These are phyloP conservation scores for Neoniphon sammara DNA, from an alignment of 2,797 vertebrate species.

Conservation along the genomic window DNA sequence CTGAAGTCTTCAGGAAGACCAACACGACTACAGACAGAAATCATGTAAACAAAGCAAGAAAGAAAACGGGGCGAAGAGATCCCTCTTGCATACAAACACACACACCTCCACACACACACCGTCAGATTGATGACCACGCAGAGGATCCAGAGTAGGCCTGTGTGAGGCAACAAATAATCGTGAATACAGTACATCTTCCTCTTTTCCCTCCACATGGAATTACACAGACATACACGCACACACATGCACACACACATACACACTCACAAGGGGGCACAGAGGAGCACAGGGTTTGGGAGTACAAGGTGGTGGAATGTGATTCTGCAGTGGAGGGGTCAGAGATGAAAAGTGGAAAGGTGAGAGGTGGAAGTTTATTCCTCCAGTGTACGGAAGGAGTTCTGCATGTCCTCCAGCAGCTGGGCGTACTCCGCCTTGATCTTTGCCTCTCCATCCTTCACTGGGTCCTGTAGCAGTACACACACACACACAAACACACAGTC, in stretches of 20 bases:
- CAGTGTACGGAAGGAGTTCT: slow-evolving; percentile 92
- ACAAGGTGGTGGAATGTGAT: slow-evolving; percentile 80
- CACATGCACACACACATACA: slow-evolving; percentile 42
- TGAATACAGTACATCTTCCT: slow-evolving; percentile 81
- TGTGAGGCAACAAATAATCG: slow-evolving; percentile 65
- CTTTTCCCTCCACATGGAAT: slow-evolving; percentile 73
- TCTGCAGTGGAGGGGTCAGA: slow-evolving; percentile 65
- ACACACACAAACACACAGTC: slow-evolving; percentile 80
- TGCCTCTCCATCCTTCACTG: slow-evolving; percentile 93
- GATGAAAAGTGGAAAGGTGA: slow-evolving; percentile 42
- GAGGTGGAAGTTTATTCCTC: slow-evolving; percentile 65
- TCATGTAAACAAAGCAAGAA: slow-evolving; percentile 75
- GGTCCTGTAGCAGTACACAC: slow-evolving; percentile 83
- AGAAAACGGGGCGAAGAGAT: slow-evolving; percentile 50
- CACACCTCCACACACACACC: slow-evolving; percentile 38
- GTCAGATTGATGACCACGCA: slow-evolving; percentile 56
- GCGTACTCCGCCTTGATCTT: slow-evolving; percentile 95
- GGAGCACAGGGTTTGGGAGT: slow-evolving; percentile 49
- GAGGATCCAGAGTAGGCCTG: slow-evolving; percentile 72
- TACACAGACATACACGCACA: slow-evolving; percentile 39
- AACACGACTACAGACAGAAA: slow-evolving; percentile 66
- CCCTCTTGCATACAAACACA: slow-evolving; percentile 49
- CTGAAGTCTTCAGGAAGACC: slow-evolving; percentile 63
- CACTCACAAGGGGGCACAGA: slow-evolving; percentile 63
- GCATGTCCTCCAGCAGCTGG: slow-evolving; percentile 97